These are phyloP conservation scores for Neotoma lepida DNA, from an alignment of 2,113 vertebrate species.

Conservation along the genomic window DNA sequence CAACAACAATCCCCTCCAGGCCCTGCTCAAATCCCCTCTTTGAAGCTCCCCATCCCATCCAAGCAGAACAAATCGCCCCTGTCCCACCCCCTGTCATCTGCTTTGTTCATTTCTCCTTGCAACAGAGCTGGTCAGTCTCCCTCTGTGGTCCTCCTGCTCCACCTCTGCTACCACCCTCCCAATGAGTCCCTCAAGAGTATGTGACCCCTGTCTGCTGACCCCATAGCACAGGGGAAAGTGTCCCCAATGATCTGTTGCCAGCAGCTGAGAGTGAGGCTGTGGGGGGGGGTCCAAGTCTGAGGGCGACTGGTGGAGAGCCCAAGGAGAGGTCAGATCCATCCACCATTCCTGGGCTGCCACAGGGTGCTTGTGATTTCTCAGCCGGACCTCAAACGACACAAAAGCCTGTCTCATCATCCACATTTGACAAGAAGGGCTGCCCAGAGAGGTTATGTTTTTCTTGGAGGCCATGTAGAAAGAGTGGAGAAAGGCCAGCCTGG, in stretches of 20 bases:
- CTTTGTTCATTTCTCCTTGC: neutral
- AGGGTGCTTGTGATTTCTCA: neutral
- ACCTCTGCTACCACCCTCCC: neutral
- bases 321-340: neutral
- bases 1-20: neutral
- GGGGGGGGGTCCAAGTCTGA: neutral
- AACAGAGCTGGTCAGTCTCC: neutral
- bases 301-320: neutral
- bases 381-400: neutral
- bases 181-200: neutral
- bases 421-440: neutral
- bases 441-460: neutral
- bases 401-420: neutral
- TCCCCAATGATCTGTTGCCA: neutral
- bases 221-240: neutral
- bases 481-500: no score
- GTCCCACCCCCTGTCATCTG: neutral
- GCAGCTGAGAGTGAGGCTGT: neutral
- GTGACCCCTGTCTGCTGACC: neutral
- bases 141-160: neutral
- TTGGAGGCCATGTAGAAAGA: neutral
- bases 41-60: constrained; percentile 1
- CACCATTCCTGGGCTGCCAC: neutral
- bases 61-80: neutral
- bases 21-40: neutral